Conservation (phyloP, 2,797 vertebrate species). For the Bradypus variegatus region DNA sequence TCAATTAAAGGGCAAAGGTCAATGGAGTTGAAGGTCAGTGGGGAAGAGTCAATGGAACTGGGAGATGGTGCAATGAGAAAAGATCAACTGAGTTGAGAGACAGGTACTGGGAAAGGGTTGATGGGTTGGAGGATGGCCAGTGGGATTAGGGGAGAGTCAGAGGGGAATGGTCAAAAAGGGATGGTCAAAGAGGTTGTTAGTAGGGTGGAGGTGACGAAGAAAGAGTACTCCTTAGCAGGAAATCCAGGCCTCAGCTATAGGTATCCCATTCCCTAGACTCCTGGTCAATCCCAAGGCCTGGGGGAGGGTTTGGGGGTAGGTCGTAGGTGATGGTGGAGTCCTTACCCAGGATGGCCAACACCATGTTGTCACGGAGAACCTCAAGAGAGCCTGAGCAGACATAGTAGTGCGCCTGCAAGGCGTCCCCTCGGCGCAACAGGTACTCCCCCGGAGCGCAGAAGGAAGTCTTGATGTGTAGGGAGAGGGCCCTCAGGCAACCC, state of each 20-base stretch:
- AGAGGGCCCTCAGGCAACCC: slow-evolving; percentile 93
- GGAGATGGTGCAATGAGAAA: neutral
- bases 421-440: slow-evolving; percentile 90
- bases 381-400: slow-evolving; percentile 95
- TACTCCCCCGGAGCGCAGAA: slow-evolving; percentile 96
- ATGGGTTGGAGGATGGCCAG: neutral
- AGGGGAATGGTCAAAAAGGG: neutral
- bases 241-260: neutral
- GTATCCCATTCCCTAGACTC: neutral
- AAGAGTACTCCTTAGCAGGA: neutral
- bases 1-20: neutral
- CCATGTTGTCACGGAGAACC: slow-evolving; percentile 89
- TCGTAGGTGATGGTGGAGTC: neutral
- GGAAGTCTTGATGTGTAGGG: slow-evolving; percentile 93
- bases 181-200: neutral
- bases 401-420: slow-evolving; percentile 91
- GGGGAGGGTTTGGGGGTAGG: neutral
- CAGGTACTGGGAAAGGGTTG: neutral
- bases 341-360: slow-evolving; percentile 94
- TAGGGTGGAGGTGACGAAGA: neutral
- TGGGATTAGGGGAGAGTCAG: neutral
- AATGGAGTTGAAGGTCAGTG: neutral
- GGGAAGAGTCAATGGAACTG: neutral
- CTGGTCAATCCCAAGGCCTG: neutral
- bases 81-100: neutral